Evolutionary conservation across 2,888 invertebrate genomes (phyloP), one percentile per base, ranked within the genome.

Genomic region (Volucella inanis): DNA sequence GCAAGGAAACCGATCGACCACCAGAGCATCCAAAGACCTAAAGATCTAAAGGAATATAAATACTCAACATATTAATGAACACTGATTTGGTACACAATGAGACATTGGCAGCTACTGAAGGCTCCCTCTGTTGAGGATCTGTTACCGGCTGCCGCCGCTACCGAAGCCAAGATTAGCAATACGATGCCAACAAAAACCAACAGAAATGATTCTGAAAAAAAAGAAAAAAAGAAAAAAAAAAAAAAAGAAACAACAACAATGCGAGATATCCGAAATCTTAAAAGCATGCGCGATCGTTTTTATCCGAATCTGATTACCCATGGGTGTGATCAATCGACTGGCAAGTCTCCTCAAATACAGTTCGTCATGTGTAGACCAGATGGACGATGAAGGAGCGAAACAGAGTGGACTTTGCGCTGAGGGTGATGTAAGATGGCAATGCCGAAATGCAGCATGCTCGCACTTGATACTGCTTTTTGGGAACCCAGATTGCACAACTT

Each of bases 221-320:
- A 11, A 54, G 22, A 71, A 15, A 52, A 54, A 2, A 64, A 74
- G n/a, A n/a, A n/a, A 55, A 11, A 54, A 39, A 71, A 15, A 52
- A 54, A 2, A 64, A 74, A 8, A n/a, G 18, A 41, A 65, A 59
- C 71, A 39, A 80, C 72, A 43, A 79, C 68, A 59, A 81, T 77
- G 62, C 81, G 85, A 31, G 31, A 85, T 85, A 85, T 81, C 85
- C 85, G 85, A 85, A 85, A 85, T 85, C 85, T 85, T 85, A 85
- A 85, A 85, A 85, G 85, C 85, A 76, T 85, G 81, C 85, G 71
- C 85, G 85, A 85, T 85, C 85, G 85, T 72, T 85, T 81, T 85
- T 85, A 85, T 85, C 85, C 85, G 85, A 76, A 85, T 85, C 85
- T 77, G 85, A 85, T 85, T 85, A 85, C 85, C 85, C 85, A 76